These are phyloP conservation scores for Distichodus sexfasciatus DNA, from an alignment of 2,797 vertebrate genomes.

Conservation along the genomic window DNA sequence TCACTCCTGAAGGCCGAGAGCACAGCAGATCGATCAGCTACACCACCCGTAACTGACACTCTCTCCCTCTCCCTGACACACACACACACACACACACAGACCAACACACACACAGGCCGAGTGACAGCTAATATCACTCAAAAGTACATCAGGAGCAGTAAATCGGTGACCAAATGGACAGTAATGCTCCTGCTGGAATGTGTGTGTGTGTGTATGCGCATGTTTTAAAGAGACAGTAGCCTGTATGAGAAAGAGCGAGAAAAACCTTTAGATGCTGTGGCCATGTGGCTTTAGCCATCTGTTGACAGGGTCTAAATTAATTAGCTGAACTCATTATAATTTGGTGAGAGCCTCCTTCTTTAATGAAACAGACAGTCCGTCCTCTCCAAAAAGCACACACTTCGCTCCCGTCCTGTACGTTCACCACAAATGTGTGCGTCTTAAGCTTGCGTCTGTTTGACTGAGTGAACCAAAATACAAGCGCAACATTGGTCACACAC, in stretches of 20 bases:
- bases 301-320: conserved; percentile 79
- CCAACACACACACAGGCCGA: neutral
- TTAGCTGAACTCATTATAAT: conserved; percentile 77
- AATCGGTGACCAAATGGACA: conserved; percentile 38
- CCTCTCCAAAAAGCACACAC: neutral
- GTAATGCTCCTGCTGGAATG: conserved; percentile 5
- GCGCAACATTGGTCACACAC: neutral
- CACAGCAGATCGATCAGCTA: conserved; percentile 63
- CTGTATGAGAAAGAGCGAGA: conserved; percentile 36
- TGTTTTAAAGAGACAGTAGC: neutral
- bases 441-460: neutral
- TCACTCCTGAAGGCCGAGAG: conserved; percentile 43
- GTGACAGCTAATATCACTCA: neutral
- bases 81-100: conserved; percentile 3
- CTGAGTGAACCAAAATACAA: neutral
- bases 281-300: conserved; percentile 81
- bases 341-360: conserved; percentile 68
- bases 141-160: conserved; percentile 1
- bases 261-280: conserved; percentile 65
- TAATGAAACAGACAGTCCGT: conserved; percentile 52
- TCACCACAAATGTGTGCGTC: neutral
- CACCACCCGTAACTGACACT: conserved; percentile 56
- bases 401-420: neutral
- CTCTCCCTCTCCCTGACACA: conserved; percentile 12
- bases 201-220: conserved; percentile 23